Conservation (phyloP, 2,888 invertebrate species). For the Herminia tarsipennalis region DNA sequence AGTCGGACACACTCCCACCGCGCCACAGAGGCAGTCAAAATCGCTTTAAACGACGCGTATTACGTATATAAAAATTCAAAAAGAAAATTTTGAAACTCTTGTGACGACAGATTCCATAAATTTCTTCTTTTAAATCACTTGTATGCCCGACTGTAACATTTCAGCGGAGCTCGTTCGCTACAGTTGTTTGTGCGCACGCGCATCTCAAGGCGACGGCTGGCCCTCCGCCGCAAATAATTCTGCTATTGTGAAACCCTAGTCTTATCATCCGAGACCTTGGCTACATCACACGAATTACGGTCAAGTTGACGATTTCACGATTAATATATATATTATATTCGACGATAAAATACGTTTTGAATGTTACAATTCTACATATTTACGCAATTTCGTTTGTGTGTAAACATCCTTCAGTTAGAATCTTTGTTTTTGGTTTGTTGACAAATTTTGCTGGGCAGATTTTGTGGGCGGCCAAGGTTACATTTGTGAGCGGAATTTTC, state of each 20-base stretch:
- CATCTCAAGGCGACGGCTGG: conserved; percentile 79
- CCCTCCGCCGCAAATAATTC: conserved; percentile 84
- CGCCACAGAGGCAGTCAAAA: too few relatives aligned
- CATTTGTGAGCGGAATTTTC: neutral
- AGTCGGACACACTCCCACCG: too few relatives aligned
- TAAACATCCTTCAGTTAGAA: conserved; percentile 3
- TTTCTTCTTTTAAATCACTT: conserved; percentile 48
- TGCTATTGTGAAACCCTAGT: conserved; percentile 82
- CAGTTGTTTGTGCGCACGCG: conserved; percentile 80
- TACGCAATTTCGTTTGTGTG: neutral
- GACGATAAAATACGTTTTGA: conserved; percentile 65
- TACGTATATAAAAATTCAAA: too few relatives aligned
- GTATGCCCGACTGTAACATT: conserved; percentile 66
- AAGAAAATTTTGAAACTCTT: too few relatives aligned
- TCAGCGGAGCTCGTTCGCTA: conserved; percentile 72
- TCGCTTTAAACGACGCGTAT: too few relatives aligned
- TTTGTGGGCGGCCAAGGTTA: conserved; percentile 5
- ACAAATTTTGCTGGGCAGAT: conserved; percentile 4
- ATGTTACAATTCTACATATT: conserved; percentile 12
- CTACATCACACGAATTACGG: conserved; percentile 83
- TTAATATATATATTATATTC: conserved; percentile 69
- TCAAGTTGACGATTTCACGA: conserved; percentile 83
- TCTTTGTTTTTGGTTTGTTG: conserved; percentile 5
- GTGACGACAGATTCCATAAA: neutral
- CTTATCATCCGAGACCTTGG: conserved; percentile 80